Percentiles rank a stretch among this genome's conserved stretches.
phyloP scores from a whole-genome alignment of 2,888 invertebrate genomes.

The Pinctada fucata region DNA sequence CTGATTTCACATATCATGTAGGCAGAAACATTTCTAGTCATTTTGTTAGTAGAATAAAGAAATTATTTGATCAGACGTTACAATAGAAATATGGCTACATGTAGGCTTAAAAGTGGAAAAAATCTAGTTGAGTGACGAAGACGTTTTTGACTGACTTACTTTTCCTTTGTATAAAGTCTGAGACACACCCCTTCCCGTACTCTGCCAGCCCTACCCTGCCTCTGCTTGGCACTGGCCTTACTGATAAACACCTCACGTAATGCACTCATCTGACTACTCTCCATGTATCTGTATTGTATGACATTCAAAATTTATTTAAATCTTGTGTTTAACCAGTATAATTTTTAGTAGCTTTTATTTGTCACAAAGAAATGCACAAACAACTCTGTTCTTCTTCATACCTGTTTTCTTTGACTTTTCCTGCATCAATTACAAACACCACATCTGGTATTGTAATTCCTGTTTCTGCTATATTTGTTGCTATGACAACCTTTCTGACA shows the following conservation, averaged over 20 bases:
- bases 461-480: conserved; percentile 76
- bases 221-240: conserved; percentile 73
- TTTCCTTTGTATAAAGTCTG: conserved; percentile 67
- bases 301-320: neutral
- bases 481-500: conserved; percentile 72
- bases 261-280: conserved; percentile 72
- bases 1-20: too few species aligned
- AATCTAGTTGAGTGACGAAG: too few species aligned
- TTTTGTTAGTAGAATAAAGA: too few species aligned
- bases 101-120: too few species aligned
- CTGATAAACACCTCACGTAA: conserved; percentile 73
- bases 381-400: conserved; percentile 31
- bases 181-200: conserved; percentile 72
- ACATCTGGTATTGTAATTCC: conserved; percentile 76
- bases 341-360: too few species aligned
- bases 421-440: conserved; percentile 74
- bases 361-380: too few species aligned
- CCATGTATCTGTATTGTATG: conserved; percentile 66
- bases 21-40: too few species aligned
- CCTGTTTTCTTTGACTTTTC: conserved; percentile 75
- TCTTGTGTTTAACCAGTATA: neutral
- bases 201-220: conserved; percentile 73
- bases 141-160: conserved; percentile 47
- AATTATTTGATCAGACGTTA: too few species aligned
- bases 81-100: too few species aligned